Evolutionary conservation across 2,888 invertebrate genomes (phyloP).

Genomic region (Erebia ligea): DNA sequence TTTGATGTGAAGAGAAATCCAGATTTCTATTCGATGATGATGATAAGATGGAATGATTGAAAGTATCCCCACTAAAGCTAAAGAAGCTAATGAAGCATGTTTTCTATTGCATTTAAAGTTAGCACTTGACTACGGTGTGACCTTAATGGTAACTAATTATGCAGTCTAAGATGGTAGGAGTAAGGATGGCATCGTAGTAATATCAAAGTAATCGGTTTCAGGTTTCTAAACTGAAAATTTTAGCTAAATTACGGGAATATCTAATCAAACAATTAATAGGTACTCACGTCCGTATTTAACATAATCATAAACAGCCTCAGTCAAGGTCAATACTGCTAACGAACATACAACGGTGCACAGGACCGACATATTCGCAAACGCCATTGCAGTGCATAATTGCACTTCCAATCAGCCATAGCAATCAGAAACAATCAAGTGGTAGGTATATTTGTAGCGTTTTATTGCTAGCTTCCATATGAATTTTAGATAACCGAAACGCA

Average conservation of each 20-base stretch:
- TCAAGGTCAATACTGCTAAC: slow-evolving; percentile 34
- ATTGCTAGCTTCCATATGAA: slow-evolving; percentile 60
- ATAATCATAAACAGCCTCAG: slow-evolving; percentile 58
- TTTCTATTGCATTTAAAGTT: no score
- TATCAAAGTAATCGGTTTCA: background rate
- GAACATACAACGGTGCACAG: slow-evolving; percentile 42
- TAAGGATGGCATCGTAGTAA: background rate
- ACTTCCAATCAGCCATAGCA: slow-evolving; percentile 50
- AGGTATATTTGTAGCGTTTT: slow-evolving; percentile 60
- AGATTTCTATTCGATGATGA: background rate
- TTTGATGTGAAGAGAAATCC: background rate
- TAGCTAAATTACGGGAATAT: background rate
- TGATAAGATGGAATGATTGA: background rate
- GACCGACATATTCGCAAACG: slow-evolving; percentile 45
- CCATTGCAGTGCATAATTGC: slow-evolving; percentile 42
- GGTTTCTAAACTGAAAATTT: no score
- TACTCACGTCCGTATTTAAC: slow-evolving; percentile 74
- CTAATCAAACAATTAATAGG: background rate
- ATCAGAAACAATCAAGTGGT: slow-evolving; percentile 62
- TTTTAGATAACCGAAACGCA: slow-evolving; percentile 58
- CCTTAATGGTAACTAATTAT: no score
- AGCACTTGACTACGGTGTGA: no score
- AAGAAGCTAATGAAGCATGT: no score
- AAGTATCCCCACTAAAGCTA: background rate
- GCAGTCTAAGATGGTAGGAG: no score